A percentile compares a stretch with the other conserved stretches of the same genome.
Conservation (phyloP, 2,888 invertebrate genomes). For the Lithophane socia region DNA sequence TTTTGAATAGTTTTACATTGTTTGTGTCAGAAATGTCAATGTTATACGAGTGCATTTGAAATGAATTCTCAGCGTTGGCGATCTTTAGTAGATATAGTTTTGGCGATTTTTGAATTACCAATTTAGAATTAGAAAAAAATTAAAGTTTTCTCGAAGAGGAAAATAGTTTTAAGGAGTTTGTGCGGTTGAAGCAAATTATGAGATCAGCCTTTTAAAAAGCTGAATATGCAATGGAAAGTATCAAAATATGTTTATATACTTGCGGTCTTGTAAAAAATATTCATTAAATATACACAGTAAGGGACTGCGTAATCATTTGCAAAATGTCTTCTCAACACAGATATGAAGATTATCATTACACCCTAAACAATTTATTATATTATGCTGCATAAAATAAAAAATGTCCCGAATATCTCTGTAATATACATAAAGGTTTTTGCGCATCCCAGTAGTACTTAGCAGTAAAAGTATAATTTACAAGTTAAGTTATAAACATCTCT, state of each 20-base stretch:
- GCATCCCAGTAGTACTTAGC: slow-evolving; percentile 37
- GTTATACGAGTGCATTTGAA: background rate
- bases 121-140: background rate
- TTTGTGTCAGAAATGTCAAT: background rate
- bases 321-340: slow-evolving; percentile 30
- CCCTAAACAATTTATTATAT: slow-evolving; percentile 35
- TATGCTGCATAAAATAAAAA: slow-evolving; percentile 27
- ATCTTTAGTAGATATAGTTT: background rate
- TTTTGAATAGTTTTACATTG: background rate
- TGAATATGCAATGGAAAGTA: no score
- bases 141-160: background rate
- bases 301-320: slow-evolving; percentile 18
- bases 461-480: slow-evolving; percentile 61
- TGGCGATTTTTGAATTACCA: no score
- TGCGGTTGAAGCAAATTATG: background rate
- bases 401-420: slow-evolving; percentile 24
- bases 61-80: background rate
- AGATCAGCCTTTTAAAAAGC: background rate
- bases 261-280: background rate
- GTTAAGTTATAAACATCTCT: slow-evolving; percentile 60
- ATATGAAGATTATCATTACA: slow-evolving; percentile 35
- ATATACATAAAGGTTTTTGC: slow-evolving; percentile 35
- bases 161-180: background rate
- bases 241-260: background rate
- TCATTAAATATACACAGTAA: background rate